A percentile compares a stretch with the other conserved stretches of the same genome.
Conservation (phyloP, 1,140 invertebrate species). For the Aleiodes sp. region DNA sequence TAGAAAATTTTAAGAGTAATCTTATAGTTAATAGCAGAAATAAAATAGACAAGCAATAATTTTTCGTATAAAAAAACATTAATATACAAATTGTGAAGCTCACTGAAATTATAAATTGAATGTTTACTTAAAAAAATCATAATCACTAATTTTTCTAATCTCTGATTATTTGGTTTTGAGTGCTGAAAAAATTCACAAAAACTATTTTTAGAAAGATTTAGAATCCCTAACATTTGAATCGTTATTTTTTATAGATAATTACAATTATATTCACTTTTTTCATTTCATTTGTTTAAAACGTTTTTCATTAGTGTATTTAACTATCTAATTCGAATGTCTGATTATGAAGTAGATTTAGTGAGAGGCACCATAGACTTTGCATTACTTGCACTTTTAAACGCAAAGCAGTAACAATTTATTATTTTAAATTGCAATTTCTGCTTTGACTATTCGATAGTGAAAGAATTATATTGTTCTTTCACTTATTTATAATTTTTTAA, state of each 20-base stretch:
- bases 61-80: background rate
- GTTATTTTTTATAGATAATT: background rate
- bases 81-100: background rate
- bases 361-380: slow-evolving; percentile 53
- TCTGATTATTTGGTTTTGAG: background rate
- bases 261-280: background rate
- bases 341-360: slow-evolving; percentile 44
- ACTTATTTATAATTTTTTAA: background rate
- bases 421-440: slow-evolving; percentile 3
- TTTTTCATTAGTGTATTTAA: no score
- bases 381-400: slow-evolving; percentile 38
- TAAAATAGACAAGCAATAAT: background rate
- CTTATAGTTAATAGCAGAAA: background rate
- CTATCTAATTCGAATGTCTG: slow-evolving; percentile 26
- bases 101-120: background rate
- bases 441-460: slow-evolving; percentile 8
- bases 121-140: background rate
- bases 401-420: slow-evolving; percentile 38
- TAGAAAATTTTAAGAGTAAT: background rate
- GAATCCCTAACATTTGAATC: no score
- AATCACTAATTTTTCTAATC: background rate
- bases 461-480: background rate
- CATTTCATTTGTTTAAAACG: background rate
- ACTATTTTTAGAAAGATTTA: background rate
- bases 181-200: background rate